Evolutionary conservation across 2,113 vertebrate species (phyloP), one percentile per base, ranked within the genome.

Genomic region (Athene noctua): DNA sequence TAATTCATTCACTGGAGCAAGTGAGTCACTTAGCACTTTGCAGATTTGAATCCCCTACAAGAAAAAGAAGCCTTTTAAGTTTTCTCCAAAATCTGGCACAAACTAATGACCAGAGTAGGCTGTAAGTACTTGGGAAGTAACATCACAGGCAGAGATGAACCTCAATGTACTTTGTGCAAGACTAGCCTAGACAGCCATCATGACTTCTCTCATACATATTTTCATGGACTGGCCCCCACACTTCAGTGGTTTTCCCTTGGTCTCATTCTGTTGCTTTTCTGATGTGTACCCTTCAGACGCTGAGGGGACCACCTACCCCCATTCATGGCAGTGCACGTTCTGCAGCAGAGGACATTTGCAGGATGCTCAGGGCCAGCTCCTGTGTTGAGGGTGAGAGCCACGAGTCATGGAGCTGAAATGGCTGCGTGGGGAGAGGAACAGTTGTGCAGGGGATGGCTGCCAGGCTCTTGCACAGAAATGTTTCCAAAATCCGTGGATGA

Each of bases 1-100:
- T 55, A 73, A 81, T 73, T 74, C 67, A 88, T 67, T 77, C 82
- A 65, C 42, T 84, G 72, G 32, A 68, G 90, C 44, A 93, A 93
- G 23, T 26, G 16, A 94, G 57, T 32, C 47, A 78, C 42, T 61
- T 55, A 63, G 29, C 10, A 27, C 20, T 88, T 68, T 34, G 16
- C 15, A 67, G 34, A 71, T 80, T 34, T 68, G 27, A 88, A 75
- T 79, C 23, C 25, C 32, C 49, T 62, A 49, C 21, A 36, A 54
- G 26, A 11, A 78, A 80, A 77, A 57, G 1, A 13, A 92, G 5
- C 3, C 7, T n/a, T 55, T 73, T 73, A 12, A 8, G 14, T 79
- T 78, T 80, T 58, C 10, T 75, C 25, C 21, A 67, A 79, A 89
- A 81, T 52, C 19, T 80, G 92, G 13, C 12, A 47, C 9, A 36